Evolutionary conservation across 2,888 invertebrate genomes (phyloP).

Genomic region (Heliconius ethilla): DNA sequence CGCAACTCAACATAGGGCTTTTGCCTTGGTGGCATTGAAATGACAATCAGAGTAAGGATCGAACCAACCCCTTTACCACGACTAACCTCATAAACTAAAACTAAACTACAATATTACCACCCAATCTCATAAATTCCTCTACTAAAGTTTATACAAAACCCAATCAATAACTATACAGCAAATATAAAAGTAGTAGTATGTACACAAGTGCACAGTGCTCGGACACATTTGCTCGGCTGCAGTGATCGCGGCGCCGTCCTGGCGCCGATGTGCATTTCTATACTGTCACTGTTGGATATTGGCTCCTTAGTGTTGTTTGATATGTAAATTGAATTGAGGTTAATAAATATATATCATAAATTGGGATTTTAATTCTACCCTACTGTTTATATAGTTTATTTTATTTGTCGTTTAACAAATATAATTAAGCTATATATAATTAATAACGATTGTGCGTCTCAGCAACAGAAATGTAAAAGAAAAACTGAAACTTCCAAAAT

Average conservation of each 20-base stretch:
- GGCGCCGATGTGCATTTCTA: conserved; percentile 67
- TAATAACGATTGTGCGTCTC: too few species aligned
- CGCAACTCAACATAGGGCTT: not conserved
- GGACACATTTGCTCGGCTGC: conserved; percentile 46
- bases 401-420: too few species aligned
- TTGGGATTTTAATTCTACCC: not conserved
- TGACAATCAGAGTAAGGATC: too few species aligned
- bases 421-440: too few species aligned
- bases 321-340: not conserved
- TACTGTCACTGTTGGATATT: conserved; percentile 47
- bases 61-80: not conserved
- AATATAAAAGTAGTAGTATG: conserved; percentile 15
- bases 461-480: too few species aligned
- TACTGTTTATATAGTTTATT: too few species aligned
- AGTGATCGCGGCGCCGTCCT: conserved; percentile 58
- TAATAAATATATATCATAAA: not conserved
- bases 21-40: too few species aligned
- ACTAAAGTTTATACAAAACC: not conserved
- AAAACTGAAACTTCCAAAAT: too few species aligned
- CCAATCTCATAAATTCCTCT: not conserved
- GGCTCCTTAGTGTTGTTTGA: conserved; percentile 16
- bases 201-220: conserved; percentile 19
- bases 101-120: not conserved
- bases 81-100: not conserved
- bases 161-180: conserved; percentile 14